Conservation (phyloP, 2,113 vertebrate genomes). For the Gasterosteus aculeatus region DNA sequence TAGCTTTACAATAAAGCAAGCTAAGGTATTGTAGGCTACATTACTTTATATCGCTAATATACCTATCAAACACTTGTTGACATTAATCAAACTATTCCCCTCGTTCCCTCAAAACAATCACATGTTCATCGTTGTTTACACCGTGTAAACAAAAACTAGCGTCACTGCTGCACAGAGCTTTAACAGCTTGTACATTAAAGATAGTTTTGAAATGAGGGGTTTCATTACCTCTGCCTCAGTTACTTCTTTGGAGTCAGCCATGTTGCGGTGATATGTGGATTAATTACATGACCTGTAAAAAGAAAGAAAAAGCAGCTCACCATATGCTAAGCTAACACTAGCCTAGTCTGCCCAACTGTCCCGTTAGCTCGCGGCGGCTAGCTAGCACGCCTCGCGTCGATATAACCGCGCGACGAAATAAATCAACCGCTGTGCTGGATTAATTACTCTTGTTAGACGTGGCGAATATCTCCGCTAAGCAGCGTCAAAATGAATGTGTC, state of each 20-base stretch:
- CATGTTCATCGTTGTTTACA: constrained; percentile 10
- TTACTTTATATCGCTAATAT: neutral
- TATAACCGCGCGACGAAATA: too few species aligned
- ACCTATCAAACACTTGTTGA: neutral
- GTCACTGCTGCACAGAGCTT: neutral
- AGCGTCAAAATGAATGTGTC: neutral
- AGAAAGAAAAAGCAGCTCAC: constrained; percentile 23
- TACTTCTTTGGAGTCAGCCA: neutral
- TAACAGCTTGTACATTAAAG: neutral
- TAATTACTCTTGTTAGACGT: too few species aligned
- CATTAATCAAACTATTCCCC: too few species aligned
- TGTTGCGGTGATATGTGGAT: neutral
- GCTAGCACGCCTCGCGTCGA: neutral
- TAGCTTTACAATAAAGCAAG: neutral
- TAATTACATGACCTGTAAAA: neutral
- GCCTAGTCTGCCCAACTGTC: neutral
- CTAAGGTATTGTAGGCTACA: neutral
- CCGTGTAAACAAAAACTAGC: constrained; percentile 27
- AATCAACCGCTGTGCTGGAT: accelerated
- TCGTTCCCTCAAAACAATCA: neutral
- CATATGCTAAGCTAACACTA: constrained; percentile 56
- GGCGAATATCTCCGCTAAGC: accelerated
- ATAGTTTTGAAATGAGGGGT: accelerated
- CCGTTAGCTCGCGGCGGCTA: constrained; percentile 6
- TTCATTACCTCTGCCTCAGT: neutral